Evolutionary conservation across 1,140 invertebrate species (phyloP), one percentile per base, ranked within the genome.

Genomic region (Periplaneta americana): DNA sequence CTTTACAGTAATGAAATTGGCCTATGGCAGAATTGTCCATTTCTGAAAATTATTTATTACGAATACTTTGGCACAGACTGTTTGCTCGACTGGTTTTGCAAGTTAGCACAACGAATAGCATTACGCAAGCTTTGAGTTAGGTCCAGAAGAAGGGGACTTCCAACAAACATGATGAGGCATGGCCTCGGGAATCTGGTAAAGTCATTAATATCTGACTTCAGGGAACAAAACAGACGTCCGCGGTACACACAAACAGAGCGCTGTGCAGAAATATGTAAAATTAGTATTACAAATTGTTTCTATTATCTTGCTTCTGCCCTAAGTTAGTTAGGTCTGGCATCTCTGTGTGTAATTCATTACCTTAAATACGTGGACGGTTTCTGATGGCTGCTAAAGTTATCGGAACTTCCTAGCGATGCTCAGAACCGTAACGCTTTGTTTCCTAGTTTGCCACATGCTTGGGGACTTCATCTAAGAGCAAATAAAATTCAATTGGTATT

Each of bases 21-120:
- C 79, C 57, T 66, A 22, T n/a, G 79, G 37, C 79, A 80, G 33
- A 80, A 80, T 11, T 80, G 57, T 74, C 79, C 79, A 80, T 80
- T 80, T 33, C 33, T 10, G 33, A 17, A 15, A 39, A 39, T 39
- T 39, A 18, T 74, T 80, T 80, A 75, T 76, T 80, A 18, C 28
- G 22, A 3, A 33, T 39, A 80, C 37, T 66, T 2, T 22, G 79
- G 79, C 9, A n/a, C 5, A 48, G 39, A 48, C 13, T 22, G 17
- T 15, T 1, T 18, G 13, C 15, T 48, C 39, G 17, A 48, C 39
- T 48, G 17, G 39, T 48, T 48, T n/a, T 17, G n/a, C 39, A 48
- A 48, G 13, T 48, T 48, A 22, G 15, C 48, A 11, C 22, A 66
- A 66, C n/a, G 22, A 6, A n/a, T 1, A 66, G 22, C 48, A 11